Conservation (phyloP, 2,797 vertebrate genomes). For the Cyclura pinguis region DNA sequence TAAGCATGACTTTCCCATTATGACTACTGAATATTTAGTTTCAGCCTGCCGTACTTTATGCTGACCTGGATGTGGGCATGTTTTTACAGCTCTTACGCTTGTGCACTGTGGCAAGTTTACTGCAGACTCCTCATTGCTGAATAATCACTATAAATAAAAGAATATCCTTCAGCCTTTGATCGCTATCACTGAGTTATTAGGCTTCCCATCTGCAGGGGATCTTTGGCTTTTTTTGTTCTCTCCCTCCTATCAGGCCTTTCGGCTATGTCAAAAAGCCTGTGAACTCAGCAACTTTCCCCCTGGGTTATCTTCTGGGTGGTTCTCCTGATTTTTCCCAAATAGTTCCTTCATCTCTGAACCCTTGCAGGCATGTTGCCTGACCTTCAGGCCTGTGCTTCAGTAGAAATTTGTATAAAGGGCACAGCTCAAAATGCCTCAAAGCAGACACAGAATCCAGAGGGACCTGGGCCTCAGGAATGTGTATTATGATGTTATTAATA, state of each 20-base stretch:
- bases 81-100: background rate
- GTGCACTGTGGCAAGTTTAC: background rate
- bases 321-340: background rate
- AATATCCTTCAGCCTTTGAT: background rate
- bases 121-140: constrained; percentile 9
- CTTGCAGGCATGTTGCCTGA: background rate
- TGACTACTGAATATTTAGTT: no score
- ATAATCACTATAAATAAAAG: constrained; percentile 36
- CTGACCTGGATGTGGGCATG: background rate
- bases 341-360: constrained; percentile 1
- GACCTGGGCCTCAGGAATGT: fast-evolving
- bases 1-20: background rate
- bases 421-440: background rate
- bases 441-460: background rate
- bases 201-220: background rate
- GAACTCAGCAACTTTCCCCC: background rate
- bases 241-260: background rate
- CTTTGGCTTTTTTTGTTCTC: background rate
- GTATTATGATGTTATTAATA: fast-evolving
- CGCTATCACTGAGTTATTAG: background rate
- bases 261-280: background rate
- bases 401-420: constrained; percentile 3
- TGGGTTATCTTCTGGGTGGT: background rate
- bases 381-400: background rate
- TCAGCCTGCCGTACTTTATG: background rate